Percentiles rank a stretch among this genome's conserved stretches.
Evolutionary conservation across 1,140 invertebrate species (phyloP).

Genomic region (Olivierus martensii): DNA sequence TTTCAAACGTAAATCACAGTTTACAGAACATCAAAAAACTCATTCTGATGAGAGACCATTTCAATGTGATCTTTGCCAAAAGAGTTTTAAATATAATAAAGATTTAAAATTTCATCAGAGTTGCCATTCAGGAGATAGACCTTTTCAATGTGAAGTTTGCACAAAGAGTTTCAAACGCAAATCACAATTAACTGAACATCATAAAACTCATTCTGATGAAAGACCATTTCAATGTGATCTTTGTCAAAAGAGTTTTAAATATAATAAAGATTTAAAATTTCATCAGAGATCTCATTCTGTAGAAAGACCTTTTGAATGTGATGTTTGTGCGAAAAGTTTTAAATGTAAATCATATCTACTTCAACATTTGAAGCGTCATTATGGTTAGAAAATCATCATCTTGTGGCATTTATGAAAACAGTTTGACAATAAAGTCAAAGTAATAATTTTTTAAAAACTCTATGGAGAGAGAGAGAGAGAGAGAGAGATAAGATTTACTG

Average conservation of each 20-base stretch:
- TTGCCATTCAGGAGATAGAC: slow-evolving; percentile 21
- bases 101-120: background rate
- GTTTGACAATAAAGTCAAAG: no score
- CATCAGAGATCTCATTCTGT: slow-evolving; percentile 62
- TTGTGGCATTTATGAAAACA: no score
- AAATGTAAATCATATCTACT: background rate
- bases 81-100: background rate
- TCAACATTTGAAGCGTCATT: no score
- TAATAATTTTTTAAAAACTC: no score
- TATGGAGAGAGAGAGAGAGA: no score
- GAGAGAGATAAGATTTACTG: no score
- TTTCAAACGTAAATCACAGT: background rate
- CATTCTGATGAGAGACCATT: background rate
- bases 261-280: slow-evolving; percentile 80
- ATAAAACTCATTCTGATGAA: slow-evolving; percentile 25
- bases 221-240: slow-evolving; percentile 24
- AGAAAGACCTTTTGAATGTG: background rate
- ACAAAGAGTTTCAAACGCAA: slow-evolving; percentile 32
- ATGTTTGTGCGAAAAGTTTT: background rate
- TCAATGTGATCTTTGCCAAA: slow-evolving; percentile 1
- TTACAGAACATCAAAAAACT: background rate
- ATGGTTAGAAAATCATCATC: no score
- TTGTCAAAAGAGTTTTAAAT: slow-evolving; percentile 78
- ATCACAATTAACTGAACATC: slow-evolving; percentile 46
- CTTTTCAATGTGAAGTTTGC: slow-evolving; percentile 70